These are phyloP conservation scores for Chrysolina haemoptera DNA, from an alignment of 2,888 invertebrate genomes.

Conservation along the genomic window DNA sequence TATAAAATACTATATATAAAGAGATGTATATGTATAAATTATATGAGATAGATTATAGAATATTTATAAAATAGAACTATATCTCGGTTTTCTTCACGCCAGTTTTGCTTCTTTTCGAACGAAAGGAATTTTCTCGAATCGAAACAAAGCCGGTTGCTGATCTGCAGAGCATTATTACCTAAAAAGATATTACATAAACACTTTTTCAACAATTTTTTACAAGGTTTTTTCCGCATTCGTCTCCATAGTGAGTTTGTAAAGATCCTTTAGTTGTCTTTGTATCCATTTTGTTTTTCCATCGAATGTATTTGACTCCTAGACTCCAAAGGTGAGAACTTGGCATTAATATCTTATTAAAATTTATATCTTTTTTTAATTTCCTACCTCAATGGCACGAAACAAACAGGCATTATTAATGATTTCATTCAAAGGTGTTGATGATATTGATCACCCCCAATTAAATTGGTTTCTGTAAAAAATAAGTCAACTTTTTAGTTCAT, in stretches of 20 bases:
- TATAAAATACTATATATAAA: constrained; percentile 69
- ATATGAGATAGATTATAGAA: constrained; percentile 69
- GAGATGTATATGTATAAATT: constrained; percentile 71
- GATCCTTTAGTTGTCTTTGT: constrained; percentile 19
- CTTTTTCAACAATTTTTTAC: constrained; percentile 28
- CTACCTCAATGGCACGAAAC: too few relatives aligned
- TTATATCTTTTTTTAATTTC: too few relatives aligned
- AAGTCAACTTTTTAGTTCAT: too few relatives aligned
- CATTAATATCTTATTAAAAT: too few relatives aligned
- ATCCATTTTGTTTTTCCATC: neutral
- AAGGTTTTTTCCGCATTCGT: constrained; percentile 6
- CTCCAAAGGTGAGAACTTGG: too few relatives aligned
- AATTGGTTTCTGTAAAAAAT: too few relatives aligned
- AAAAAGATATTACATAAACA: constrained; percentile 60
- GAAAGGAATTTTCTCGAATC: constrained; percentile 44
- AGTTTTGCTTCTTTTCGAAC: constrained; percentile 55
- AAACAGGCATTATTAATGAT: too few relatives aligned
- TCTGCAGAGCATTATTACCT: constrained; percentile 50
- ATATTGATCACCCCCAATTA: too few relatives aligned
- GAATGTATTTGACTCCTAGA: too few relatives aligned
- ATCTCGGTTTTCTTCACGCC: constrained; percentile 64
- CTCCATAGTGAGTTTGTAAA: neutral
- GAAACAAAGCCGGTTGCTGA: constrained; percentile 49
- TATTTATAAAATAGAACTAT: constrained; percentile 69
- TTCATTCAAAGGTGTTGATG: too few relatives aligned